Evolutionary conservation across 2,113 vertebrate genomes (phyloP).

Genomic region (Psilopsiagon aymara): DNA sequence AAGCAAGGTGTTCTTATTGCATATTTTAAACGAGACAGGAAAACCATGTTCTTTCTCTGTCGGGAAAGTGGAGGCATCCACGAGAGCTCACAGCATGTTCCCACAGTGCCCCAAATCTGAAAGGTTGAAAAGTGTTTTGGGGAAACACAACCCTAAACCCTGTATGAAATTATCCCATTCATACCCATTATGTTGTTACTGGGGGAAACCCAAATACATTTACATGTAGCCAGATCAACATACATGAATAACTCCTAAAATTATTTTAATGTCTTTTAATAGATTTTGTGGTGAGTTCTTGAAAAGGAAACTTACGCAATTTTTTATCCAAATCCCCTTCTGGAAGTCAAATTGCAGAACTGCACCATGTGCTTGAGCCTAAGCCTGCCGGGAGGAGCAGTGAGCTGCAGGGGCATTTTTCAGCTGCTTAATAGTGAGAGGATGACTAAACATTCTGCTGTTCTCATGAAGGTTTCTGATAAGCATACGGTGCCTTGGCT

Average conservation of each 20-base stretch:
- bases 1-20: not conserved
- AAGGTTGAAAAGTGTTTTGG: not conserved
- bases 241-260: not conserved
- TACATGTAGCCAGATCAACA: not conserved
- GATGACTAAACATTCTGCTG: slow-evolving; percentile 14
- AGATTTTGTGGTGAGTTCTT: not conserved
- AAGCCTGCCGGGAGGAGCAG: not conserved
- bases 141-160: not conserved
- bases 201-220: not conserved
- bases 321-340: not conserved
- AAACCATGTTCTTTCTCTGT: not conserved
- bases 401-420: not conserved
- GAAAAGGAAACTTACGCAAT: not conserved
- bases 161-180: not conserved
- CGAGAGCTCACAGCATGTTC: not conserved
- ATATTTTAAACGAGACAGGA: not conserved
- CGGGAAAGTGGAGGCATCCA: not conserved
- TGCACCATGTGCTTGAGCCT: not conserved
- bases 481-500: not conserved
- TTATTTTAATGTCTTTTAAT: not conserved
- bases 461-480: not conserved
- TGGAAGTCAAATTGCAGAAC: not conserved
- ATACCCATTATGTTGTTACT: not conserved
- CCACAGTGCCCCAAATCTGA: not conserved
- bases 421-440: not conserved